phyloP scores from a whole-genome alignment of 2,113 vertebrate species.

The Oxyruncus cristatus region DNA sequence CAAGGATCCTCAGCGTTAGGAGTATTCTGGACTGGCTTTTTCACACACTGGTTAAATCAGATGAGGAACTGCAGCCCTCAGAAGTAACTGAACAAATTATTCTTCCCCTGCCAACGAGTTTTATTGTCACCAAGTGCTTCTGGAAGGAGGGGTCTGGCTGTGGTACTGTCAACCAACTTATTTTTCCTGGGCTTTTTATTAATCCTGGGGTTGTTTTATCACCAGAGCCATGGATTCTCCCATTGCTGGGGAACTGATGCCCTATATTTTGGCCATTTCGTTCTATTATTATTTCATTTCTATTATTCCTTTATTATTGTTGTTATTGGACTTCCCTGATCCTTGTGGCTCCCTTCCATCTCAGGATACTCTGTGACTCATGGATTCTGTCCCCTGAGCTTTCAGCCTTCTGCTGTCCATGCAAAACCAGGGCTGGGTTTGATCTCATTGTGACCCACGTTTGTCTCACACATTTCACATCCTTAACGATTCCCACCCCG shows the following conservation, averaged over 20 bases:
- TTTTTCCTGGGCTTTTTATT: neutral
- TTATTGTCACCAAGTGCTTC: neutral
- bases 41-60: neutral
- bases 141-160: neutral
- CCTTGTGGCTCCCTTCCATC: neutral
- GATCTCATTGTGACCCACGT: neutral
- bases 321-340: neutral
- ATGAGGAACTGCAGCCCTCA: neutral
- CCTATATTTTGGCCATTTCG: rapidly evolving
- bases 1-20: neutral
- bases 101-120: neutral
- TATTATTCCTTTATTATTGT: neutral
- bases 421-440: neutral
- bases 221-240: neutral
- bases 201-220: neutral
- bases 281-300: neutral
- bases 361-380: neutral
- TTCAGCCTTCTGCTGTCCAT: neutral
- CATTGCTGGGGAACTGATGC: rapidly evolving
- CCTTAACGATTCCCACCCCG: neutral
- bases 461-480: neutral
- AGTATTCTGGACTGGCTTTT: neutral
- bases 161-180: neutral
- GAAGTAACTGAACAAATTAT: neutral
- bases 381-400: neutral